phyloP scores from a whole-genome alignment of 2,113 vertebrate species.

The Nothoprocta perdicaria region DNA sequence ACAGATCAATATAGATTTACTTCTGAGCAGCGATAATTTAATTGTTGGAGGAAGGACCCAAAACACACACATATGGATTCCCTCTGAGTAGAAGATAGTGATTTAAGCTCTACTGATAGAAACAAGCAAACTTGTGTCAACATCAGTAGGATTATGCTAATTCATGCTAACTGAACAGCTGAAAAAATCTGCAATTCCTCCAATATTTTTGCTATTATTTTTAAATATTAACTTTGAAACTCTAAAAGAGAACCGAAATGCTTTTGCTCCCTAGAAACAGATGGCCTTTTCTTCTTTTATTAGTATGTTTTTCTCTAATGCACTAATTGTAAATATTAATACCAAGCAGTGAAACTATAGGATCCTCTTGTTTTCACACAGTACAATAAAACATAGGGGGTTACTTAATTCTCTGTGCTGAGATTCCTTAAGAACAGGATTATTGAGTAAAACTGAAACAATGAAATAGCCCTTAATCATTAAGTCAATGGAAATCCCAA shows the following conservation, averaged over 20 bases:
- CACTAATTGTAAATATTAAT: background rate
- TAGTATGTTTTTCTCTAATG: background rate
- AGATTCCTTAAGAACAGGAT: background rate
- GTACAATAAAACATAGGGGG: accelerated
- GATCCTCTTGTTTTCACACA: background rate
- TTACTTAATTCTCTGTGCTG: background rate
- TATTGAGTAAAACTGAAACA: background rate
- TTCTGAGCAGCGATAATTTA: background rate
- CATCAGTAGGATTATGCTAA: background rate
- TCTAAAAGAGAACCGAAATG: background rate
- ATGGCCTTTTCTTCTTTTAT: background rate
- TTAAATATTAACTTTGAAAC: background rate
- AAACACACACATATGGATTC: background rate
- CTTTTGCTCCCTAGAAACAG: background rate
- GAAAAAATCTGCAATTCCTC: background rate
- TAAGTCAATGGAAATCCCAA: background rate
- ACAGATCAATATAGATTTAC: background rate
- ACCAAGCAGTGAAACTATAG: background rate
- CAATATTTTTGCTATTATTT: background rate
- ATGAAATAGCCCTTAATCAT: background rate
- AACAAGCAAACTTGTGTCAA: background rate
- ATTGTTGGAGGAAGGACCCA: background rate
- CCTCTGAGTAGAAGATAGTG: background rate
- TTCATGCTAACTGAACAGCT: background rate
- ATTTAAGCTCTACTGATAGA: background rate